Evolutionary conservation across 2,888 invertebrate species (phyloP).

Genomic region (Disparrhopalites patrizii): DNA sequence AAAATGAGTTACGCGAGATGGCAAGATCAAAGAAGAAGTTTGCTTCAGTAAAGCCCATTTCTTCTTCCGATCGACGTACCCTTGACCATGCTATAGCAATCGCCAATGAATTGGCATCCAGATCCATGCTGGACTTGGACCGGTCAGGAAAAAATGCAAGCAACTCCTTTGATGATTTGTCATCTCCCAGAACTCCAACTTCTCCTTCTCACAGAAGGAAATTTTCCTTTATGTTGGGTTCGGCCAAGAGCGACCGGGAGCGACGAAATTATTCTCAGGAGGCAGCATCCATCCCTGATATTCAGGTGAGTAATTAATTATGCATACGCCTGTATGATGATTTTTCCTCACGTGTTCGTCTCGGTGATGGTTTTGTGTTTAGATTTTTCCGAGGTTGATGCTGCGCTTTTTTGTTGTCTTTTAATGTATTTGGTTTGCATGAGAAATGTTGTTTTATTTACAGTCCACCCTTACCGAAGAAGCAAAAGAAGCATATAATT

Average conservation of each 20-base stretch:
- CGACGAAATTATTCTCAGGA: slow-evolving; percentile 87
- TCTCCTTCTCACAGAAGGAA: slow-evolving; percentile 67
- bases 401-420: background rate
- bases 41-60: slow-evolving; percentile 78
- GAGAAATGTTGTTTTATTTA: slow-evolving; percentile 27
- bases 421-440: slow-evolving; percentile 23
- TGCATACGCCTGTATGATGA: too few species aligned
- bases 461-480: slow-evolving; percentile 81
- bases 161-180: slow-evolving; percentile 48
- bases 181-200: slow-evolving; percentile 57
- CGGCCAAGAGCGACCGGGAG: slow-evolving; percentile 60
- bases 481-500: slow-evolving; percentile 87
- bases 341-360: too few species aligned
- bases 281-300: slow-evolving; percentile 75
- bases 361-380: background rate
- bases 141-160: slow-evolving; percentile 47
- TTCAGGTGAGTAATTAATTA: slow-evolving; percentile 68
- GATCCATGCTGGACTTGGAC: slow-evolving; percentile 56
- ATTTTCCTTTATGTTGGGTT: slow-evolving; percentile 69
- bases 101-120: slow-evolving; percentile 83
- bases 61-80: slow-evolving; percentile 85
- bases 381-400: background rate
- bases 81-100: slow-evolving; percentile 88
- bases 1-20: slow-evolving; percentile 66
- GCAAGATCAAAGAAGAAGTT: slow-evolving; percentile 55